Percentiles rank a stretch among this genome's conserved stretches.
phyloP scores from a whole-genome alignment of 2,888 invertebrate species.

The Chrysotoxum bicinctum region DNA sequence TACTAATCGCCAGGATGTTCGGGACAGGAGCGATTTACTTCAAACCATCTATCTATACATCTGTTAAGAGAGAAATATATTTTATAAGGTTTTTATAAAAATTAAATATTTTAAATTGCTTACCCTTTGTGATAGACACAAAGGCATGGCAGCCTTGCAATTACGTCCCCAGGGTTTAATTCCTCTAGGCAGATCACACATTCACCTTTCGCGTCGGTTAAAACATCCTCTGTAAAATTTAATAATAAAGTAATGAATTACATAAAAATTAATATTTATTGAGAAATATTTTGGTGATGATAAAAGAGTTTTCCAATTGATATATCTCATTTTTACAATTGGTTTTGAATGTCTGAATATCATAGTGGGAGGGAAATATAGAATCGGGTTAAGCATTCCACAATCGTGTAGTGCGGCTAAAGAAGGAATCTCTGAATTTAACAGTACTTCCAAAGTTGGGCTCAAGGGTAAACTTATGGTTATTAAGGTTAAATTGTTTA shows the following conservation, averaged over 20 bases:
- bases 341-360: too few relatives aligned
- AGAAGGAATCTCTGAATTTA: too few relatives aligned
- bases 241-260: not conserved
- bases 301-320: too few relatives aligned
- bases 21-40: constrained; percentile 98
- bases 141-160: constrained; percentile 98
- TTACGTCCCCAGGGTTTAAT: constrained; percentile 96
- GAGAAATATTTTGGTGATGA: too few relatives aligned
- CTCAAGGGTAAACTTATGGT: too few relatives aligned
- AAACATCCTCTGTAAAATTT: constrained; percentile 93
- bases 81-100: not conserved
- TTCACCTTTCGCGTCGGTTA: constrained; percentile 98
- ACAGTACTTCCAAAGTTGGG: too few relatives aligned
- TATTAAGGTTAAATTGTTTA: too few relatives aligned
- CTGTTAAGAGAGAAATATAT: constrained; percentile 82
- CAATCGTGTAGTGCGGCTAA: too few relatives aligned
- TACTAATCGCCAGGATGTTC: constrained; percentile 98
- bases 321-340: too few relatives aligned
- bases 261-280: not conserved
- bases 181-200: constrained; percentile 99
- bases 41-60: constrained; percentile 99
- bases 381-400: too few relatives aligned
- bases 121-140: constrained; percentile 99
- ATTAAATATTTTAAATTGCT: constrained; percentile 73
- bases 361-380: too few relatives aligned